Evolutionary conservation across 2,113 vertebrate species (phyloP), one percentile per base, ranked within the genome.

Genomic region (Pteruthius melanotis): DNA sequence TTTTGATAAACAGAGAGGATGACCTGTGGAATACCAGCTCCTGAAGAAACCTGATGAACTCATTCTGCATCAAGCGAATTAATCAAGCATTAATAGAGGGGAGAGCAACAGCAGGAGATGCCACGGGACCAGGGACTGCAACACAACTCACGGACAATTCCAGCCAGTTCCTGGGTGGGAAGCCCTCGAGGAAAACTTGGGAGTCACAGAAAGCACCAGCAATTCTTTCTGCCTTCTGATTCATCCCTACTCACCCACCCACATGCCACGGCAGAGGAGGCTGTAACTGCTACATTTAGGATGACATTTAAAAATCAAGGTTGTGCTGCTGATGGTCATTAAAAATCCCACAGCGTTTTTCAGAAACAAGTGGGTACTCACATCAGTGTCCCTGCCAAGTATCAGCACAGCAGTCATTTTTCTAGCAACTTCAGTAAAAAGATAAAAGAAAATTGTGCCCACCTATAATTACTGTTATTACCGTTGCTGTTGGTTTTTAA

Each of bases 251-350:
- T 77, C 70, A 75, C 59, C 89, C 95, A 68, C 93, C 93, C 93
- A 94, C 92, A 40, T 26, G 60, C 54, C 71, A 87, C 0, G 0
- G 92, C 92, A 95, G 94, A 91, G 93, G 96, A 95, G 95, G 92
- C 54, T 92, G 92, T 72, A 78, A 63, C 72, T 49, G 87, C 94
- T 70, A 91, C 94, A 92, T 95, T 96, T 95, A 94, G 92, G 88
- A 93, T 93, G 94, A 96, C 93, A 95, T 94, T 96, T 94, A 93
- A 93, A 94, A 96, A 94, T 96, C 93, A 88, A 94, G 93, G 94
- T 95, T 94, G 85, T 66, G 80, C 39, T 77, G 93, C 75, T 90
- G 95, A 76, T 89, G 94, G 95, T 70, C 95, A 96, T 95, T 96
- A 94, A 95, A 94, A 97, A 95, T 47, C 93, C 90, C 90, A 69